Conservation (phyloP, 1,140 invertebrate genomes). For the Samia ricini region DNA sequence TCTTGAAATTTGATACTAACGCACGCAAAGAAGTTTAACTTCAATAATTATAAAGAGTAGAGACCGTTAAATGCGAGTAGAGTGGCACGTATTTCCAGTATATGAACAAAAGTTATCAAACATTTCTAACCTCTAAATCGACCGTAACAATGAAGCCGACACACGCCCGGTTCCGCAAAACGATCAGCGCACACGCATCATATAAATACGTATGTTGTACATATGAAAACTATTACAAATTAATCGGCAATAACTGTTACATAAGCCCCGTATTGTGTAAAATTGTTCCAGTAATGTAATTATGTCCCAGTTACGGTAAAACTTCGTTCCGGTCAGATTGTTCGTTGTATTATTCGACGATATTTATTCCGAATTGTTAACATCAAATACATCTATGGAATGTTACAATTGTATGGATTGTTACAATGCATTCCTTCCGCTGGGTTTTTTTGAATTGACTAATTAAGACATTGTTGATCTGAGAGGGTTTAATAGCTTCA, state of each 20-base stretch:
- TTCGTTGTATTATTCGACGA: background rate
- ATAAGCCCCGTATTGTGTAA: constrained; percentile 19
- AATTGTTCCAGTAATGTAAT: constrained; percentile 14
- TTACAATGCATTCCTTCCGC: background rate
- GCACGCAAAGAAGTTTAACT: too few species aligned
- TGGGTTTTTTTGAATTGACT: too few species aligned
- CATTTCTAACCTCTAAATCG: background rate
- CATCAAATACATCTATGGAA: background rate
- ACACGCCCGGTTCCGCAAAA: background rate
- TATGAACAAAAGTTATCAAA: background rate
- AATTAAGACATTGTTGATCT: too few species aligned
- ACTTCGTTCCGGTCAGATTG: constrained; percentile 21
- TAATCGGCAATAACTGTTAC: constrained; percentile 15
- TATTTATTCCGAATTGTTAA: background rate
- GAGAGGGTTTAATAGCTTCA: too few species aligned
- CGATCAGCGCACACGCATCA: background rate
- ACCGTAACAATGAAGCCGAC: background rate
- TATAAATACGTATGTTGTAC: background rate
- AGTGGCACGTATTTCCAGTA: too few species aligned
- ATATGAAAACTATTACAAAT: constrained; percentile 2
- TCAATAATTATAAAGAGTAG: too few species aligned
- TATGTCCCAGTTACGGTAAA: constrained; percentile 14
- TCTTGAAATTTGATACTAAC: too few species aligned
- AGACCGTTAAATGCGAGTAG: too few species aligned
- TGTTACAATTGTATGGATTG: background rate